Evolutionary conservation across 2,797 vertebrate species (phyloP).

Genomic region (Anguilla marmorata): DNA sequence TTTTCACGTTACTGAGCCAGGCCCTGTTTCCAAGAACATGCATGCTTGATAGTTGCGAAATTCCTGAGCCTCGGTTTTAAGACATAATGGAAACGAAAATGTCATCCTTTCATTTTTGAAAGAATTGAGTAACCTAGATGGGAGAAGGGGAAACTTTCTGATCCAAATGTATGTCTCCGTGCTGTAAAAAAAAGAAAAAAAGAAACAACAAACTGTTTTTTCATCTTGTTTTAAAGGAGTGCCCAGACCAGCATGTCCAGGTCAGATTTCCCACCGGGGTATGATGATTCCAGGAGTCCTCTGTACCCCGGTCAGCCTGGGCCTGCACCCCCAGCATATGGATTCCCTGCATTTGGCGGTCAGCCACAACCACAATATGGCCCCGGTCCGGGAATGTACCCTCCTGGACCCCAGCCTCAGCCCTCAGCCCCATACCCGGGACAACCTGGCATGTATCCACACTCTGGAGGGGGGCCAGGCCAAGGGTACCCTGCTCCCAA

Average conservation of each 20-base stretch:
- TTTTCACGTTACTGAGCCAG: background rate
- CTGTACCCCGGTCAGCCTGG: slow-evolving; percentile 66
- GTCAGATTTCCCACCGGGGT: slow-evolving; percentile 81
- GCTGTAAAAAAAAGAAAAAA: background rate
- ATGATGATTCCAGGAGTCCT: slow-evolving; percentile 73
- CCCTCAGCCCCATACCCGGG: slow-evolving; percentile 61
- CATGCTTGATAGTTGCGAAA: background rate
- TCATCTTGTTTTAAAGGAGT: slow-evolving; percentile 12
- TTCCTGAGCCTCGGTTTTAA: background rate
- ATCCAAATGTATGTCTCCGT: background rate
- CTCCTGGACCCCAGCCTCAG: slow-evolving; percentile 46
- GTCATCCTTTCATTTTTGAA: background rate
- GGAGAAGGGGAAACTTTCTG: background rate
- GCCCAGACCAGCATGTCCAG: slow-evolving; percentile 73
- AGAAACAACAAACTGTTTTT: background rate
- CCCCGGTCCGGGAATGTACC: slow-evolving; percentile 19
- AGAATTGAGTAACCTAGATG: background rate
- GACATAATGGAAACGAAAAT: background rate
- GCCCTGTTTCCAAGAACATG: background rate
- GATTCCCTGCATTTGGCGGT: slow-evolving; percentile 59
- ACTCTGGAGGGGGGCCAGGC: slow-evolving; percentile 51
- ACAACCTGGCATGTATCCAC: slow-evolving; percentile 59
- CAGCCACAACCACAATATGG: slow-evolving; percentile 36
- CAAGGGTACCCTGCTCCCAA: slow-evolving; percentile 61
- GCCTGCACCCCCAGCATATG: slow-evolving; percentile 65